Base-by-base conservation (phyloP, 1,140 invertebrate genomes). In the Scaptomyza montana region DNA sequence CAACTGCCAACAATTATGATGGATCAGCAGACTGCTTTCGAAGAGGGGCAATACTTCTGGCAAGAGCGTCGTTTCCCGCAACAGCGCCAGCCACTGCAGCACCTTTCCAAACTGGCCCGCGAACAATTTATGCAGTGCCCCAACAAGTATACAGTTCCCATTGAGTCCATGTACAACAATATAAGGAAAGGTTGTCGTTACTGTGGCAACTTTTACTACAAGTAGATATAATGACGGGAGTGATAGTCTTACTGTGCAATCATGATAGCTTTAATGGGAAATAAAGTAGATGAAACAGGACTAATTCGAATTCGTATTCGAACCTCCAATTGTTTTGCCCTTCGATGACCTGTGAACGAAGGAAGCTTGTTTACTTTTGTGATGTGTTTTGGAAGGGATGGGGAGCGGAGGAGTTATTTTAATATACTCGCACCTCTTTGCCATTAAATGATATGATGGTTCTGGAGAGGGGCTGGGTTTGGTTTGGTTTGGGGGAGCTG, bases 161-260 rank as follows among this genome's bases (percentile, higher is more conserved):
- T 55, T 2, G 63, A 69, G 2, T n/a, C 50, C 1, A 16, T 46
- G 12, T 33, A 53, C 3, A 51, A 39, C 8, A 53, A 46, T 1
- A 1, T 71, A 0, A 47, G 13, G 9, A 41, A 8, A 7, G 67
- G 71, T 6, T 50, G 33, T 2, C 61, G 68, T 9, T 50, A 73
- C n/a, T 87, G 82, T 30, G 81, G 82, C n/a, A 86, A 86, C 63
- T 86, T 70, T 54, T 86, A 87, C 64, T 86, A 76, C 45, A 43
- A 21, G n/a, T 85, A 16, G 16, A 16, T 16, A 16, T 16, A 54
- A 7, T 7, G 5, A 7, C 5, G 30, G 5, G 30, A 33, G 30
- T 6, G 30, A 33, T 33, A 33, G 5, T 33, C 7, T 33, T 6
- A 33, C 30, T 33, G 30, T 33, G 30, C 5, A 6, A 33, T 33